Evolutionary conservation across 2,888 invertebrate species (phyloP), one percentile per base, ranked within the genome.

Genomic region (Globia sparganii): DNA sequence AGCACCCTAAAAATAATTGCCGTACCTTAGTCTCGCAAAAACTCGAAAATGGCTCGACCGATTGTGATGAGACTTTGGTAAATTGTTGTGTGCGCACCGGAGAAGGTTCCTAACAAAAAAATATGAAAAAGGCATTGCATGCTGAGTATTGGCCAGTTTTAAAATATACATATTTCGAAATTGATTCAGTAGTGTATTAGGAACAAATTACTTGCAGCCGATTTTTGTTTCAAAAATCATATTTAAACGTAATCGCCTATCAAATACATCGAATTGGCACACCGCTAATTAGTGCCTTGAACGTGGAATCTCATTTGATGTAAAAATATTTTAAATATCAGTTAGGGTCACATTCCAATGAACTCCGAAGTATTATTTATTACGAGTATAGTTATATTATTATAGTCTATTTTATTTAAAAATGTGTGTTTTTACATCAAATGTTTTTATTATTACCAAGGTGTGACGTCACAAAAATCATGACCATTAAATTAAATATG

Each of bases 371-470:
- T 83, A 85, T 85, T 83, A 83, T 75, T 75, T 70, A 72, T 72
- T 80, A 75, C 77, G 73, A 83, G 72, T 81, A 72, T 72, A 85
- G 61, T 58, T 61, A 66, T 81, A 80, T 53, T 81, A 80, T 53
- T 84, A 69, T 72, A 81, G 58, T 28, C 15, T 65, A 73, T 49
- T 56, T 72, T 64, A 72, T 66, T 31, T 37, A 49, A n/a, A 53
- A 68, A 69, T 77, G 65, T 74, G 75, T 83, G 67, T 87, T 83
- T 77, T 80, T 83, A 77, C 83, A 78, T 79, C 75, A 87, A 82
- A 78, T 80, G 80, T n/a, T 79, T 65, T 58, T 67, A 69, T 58
- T 58, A 58, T 64, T 13, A 67, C 37, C 78, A 67, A 79, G 74
- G 65, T 78, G 28, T 61, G 49, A 61, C 62, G 72, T 80, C 77